Evolutionary conservation across 2,888 invertebrate species (phyloP), one percentile per base, ranked within the genome.

Genomic region (Syrphus vitripennis): DNA sequence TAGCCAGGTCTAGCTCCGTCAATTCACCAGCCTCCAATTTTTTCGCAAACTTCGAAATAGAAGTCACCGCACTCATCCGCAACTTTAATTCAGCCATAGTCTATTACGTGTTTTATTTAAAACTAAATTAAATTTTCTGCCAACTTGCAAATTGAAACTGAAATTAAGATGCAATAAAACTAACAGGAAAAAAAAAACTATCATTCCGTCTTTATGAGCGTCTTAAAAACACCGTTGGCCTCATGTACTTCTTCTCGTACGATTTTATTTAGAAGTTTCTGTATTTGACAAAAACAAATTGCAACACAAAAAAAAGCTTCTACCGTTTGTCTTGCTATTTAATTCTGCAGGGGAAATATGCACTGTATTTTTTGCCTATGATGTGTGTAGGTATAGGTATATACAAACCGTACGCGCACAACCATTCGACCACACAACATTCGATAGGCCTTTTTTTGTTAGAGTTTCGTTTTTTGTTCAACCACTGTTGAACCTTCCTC

Each of bases 391-490:
- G 1, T 21, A 21, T 12, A n/a, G n/a, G 14, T 24, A 19, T 1
- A 6, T 29, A 31, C 9, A 4, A 19, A 9, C 16, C 29, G 31
- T 31, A 57, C 5, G 31, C 10, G 16, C 31, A 31, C 16, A 26
- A 53, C n/a, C 53, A 26, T 53, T 24, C 24, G 29, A 0, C 16
- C 19, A 10, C 19, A 34, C 57, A 57, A 55, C 16, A 21, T 29
- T 31, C 19, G 19, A 34, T 34, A 4, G 9, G n/a, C n/a, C 4
- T 19, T 31, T 10, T 31, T 4, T 31, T 21, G 14, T 29, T 3
- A 0, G 1, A 24, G 21, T n/a, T 88, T 88, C 74, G 77, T 79
- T 3, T 86, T 61, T 29, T n/a, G 88, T 86, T 7, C 63, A 55
- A 37, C 89, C 88, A 72, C 87, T 45, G 83, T 70, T 59, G 12